These are phyloP conservation scores for Gopherus flavomarginatus DNA, from an alignment of 2,113 vertebrate genomes.

Conservation along the genomic window DNA sequence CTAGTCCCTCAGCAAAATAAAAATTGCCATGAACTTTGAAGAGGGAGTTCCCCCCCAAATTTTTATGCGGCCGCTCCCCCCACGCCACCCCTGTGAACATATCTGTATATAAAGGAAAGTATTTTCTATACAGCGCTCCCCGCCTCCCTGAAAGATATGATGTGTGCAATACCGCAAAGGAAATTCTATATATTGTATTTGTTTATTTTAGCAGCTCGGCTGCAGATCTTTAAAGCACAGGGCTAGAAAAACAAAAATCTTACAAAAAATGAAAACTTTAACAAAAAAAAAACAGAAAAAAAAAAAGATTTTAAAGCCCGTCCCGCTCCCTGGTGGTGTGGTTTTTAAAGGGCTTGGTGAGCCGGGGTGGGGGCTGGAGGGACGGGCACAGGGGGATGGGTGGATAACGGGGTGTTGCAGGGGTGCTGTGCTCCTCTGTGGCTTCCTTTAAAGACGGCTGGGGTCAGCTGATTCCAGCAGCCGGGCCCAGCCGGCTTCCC, in stretches of 20 bases:
- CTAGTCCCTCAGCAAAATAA: not conserved
- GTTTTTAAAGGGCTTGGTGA: not conserved
- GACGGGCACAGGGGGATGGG: too few relatives aligned
- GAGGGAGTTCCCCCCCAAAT: too few relatives aligned
- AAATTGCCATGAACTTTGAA: too few relatives aligned
- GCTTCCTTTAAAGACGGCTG: not conserved
- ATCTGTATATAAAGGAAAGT: constrained; percentile 61
- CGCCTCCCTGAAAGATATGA: not conserved
- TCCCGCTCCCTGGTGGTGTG: not conserved
- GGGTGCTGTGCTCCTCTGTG: too few relatives aligned
- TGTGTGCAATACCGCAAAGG: constrained; percentile 64
- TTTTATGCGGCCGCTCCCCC: not conserved
- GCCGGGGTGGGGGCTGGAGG: too few relatives aligned
- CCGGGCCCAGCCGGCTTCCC: too few relatives aligned
- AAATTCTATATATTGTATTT: constrained; percentile 65
- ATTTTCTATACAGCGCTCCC: constrained; percentile 39
- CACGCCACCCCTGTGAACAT: not conserved
- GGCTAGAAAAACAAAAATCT: not conserved
- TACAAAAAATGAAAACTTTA: not conserved
- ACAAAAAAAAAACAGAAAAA: not conserved
- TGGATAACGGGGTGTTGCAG: fast-evolving
- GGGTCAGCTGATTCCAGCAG: too few relatives aligned
- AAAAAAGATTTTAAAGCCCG: not conserved
- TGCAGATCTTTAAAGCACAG: constrained; percentile 29
- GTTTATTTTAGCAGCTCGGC: constrained; percentile 42